phyloP scores from a whole-genome alignment of 2,888 invertebrate genomes.

The Drosophila siamana region DNA sequence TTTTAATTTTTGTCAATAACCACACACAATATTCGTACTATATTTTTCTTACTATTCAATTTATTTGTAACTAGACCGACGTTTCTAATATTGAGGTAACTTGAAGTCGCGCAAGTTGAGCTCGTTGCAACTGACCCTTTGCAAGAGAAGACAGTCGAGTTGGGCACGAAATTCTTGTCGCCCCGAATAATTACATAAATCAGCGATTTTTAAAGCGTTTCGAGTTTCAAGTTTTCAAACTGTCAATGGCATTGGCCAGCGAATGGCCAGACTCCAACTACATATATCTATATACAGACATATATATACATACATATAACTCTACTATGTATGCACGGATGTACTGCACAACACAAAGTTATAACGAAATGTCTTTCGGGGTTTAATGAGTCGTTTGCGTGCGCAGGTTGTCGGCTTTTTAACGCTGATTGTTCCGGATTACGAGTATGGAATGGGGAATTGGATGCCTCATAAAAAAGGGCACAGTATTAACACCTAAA shows the following conservation, averaged over 20 bases:
- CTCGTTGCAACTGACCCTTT: background rate
- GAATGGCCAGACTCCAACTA: background rate
- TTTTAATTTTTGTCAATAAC: no score
- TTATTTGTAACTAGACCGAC: no score
- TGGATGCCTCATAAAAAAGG: conserved; percentile 44
- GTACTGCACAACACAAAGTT: conserved; percentile 13
- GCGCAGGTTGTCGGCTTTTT: conserved; percentile 68
- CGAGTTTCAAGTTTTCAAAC: conserved; percentile 76
- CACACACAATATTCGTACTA: no score
- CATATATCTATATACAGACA: conserved; percentile 1
- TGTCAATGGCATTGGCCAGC: conserved; percentile 66
- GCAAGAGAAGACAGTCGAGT: conserved; percentile 17
- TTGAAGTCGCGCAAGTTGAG: background rate
- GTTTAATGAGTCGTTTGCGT: conserved; percentile 66
- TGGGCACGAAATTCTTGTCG: conserved; percentile 77
- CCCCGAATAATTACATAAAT: conserved; percentile 82
- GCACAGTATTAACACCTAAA: conserved; percentile 63
- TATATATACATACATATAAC: background rate
- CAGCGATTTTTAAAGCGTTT: conserved; percentile 81
- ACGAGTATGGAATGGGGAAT: conserved; percentile 16
- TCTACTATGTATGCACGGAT: background rate
- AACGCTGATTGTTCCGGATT: conserved; percentile 67
- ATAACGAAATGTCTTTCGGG: conserved; percentile 28
- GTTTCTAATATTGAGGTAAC: no score
- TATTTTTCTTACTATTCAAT: no score